phyloP scores from a whole-genome alignment of 2,113 vertebrate species.

The Brachyhypopomus occidentalis region DNA sequence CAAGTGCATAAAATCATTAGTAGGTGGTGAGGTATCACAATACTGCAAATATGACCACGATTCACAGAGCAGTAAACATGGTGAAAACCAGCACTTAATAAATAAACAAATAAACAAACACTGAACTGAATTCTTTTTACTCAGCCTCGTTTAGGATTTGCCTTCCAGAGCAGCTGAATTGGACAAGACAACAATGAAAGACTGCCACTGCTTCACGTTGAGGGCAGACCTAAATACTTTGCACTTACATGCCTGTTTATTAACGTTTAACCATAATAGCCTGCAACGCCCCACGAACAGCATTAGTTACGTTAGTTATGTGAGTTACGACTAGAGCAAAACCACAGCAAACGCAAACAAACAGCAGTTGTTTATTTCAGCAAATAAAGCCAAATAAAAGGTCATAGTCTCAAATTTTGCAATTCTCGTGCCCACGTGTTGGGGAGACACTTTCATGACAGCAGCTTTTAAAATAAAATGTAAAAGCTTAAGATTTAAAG shows the following conservation, averaged over 20 bases:
- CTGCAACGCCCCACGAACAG: background rate
- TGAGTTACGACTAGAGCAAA: background rate
- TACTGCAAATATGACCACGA: too few relatives aligned
- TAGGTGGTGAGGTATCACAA: too few relatives aligned
- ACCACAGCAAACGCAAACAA: background rate
- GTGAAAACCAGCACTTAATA: too few relatives aligned
- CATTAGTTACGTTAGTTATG: background rate
- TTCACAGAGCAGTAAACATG: too few relatives aligned
- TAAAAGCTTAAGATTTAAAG: too few relatives aligned
- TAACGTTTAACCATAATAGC: slow-evolving; percentile 16
- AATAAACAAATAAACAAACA: background rate
- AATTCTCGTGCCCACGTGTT: background rate
- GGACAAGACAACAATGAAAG: background rate
- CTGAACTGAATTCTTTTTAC: background rate
- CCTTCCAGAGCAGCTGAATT: background rate
- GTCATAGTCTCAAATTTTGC: background rate
- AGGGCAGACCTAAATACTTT: background rate
- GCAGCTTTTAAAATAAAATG: background rate
- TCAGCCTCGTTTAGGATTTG: background rate
- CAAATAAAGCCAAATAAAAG: background rate
- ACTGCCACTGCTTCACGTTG: background rate
- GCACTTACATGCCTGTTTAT: slow-evolving; percentile 5
- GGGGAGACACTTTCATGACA: background rate
- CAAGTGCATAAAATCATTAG: background rate
- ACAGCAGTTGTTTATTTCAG: background rate